Percentiles rank a stretch among this genome's conserved stretches.
phyloP scores from a whole-genome alignment of 1,140 invertebrate genomes.

The Listronotus bonariensis region DNA sequence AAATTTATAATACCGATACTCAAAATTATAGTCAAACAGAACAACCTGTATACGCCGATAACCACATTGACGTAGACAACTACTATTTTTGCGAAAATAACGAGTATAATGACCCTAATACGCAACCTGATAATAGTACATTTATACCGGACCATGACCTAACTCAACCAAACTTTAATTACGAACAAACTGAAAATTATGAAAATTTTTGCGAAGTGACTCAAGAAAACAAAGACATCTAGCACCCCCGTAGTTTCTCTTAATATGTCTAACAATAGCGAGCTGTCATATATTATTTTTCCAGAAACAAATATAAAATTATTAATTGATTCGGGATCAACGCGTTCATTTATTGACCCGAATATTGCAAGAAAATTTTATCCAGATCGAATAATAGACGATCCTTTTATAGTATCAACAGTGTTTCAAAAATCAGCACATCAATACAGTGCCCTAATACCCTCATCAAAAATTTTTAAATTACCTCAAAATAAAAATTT shows the following conservation, averaged over 20 bases:
- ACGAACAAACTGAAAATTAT: background rate
- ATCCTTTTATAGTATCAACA: conserved; percentile 11
- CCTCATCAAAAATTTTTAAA: background rate
- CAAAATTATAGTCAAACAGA: no score
- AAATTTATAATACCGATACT: conserved; percentile 8
- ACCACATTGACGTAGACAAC: background rate
- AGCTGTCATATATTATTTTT: conserved; percentile 21
- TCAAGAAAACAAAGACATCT: background rate
- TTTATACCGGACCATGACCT: no score
- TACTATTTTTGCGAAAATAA: background rate
- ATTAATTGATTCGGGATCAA: conserved; percentile 22
- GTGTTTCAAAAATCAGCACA: background rate
- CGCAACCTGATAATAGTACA: no score
- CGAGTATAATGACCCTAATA: background rate
- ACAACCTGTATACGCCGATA: background rate
- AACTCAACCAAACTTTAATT: background rate
- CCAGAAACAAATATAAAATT: conserved; percentile 21
- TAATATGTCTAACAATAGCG: conserved; percentile 9
- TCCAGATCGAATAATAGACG: background rate
- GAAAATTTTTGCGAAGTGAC: background rate
- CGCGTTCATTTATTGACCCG: conserved; percentile 19
- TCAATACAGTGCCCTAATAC: conserved; percentile 3
- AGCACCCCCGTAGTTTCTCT: conserved; percentile 11
- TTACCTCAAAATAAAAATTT: background rate
- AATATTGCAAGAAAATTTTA: background rate